Evolutionary conservation across 2,888 invertebrate species (phyloP).

Genomic region (Cryptocephalus moraei): DNA sequence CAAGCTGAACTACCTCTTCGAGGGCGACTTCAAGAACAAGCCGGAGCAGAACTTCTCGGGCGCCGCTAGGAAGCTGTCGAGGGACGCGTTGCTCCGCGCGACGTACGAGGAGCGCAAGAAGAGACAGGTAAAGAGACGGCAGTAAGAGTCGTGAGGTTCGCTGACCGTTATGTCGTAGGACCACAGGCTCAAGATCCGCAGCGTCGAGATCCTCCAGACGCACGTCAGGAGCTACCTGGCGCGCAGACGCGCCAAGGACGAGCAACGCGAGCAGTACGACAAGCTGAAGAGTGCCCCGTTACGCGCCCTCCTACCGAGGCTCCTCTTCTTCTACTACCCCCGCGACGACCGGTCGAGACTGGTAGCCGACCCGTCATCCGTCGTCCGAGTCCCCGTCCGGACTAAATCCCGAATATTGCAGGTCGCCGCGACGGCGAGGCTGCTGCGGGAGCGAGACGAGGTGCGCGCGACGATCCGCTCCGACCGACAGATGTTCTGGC

Average conservation of each 20-base stretch:
- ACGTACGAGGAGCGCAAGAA: conserved; percentile 79
- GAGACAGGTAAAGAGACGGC: conserved; percentile 57
- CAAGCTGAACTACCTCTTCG: conserved; percentile 59
- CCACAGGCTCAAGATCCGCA: conserved; percentile 59
- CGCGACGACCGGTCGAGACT: conserved; percentile 56
- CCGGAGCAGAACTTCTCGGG: conserved; percentile 87
- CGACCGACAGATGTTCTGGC: conserved; percentile 38
- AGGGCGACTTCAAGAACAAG: conserved; percentile 79
- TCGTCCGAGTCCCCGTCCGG: too few species aligned
- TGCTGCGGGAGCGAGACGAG: conserved; percentile 21
- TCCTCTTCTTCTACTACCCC: conserved; percentile 69
- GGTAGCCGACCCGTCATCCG: too few species aligned
- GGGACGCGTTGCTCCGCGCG: conserved; percentile 64
- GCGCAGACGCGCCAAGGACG: conserved; percentile 55
- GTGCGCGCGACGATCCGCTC: conserved; percentile 18
- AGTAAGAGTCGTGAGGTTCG: background rate
- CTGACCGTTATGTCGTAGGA: conserved; percentile 45
- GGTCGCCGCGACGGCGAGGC: background rate
- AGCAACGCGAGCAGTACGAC: conserved; percentile 62
- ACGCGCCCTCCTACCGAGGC: conserved; percentile 49
- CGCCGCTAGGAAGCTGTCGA: conserved; percentile 61
- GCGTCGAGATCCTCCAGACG: conserved; percentile 75
- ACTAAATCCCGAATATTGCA: too few species aligned
- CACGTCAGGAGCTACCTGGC: conserved; percentile 65
- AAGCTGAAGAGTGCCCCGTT: conserved; percentile 39